Base-by-base conservation (phyloP, 37 sponge, comb jelly and placozoan species). In the Chondrosia reniformis region DNA sequence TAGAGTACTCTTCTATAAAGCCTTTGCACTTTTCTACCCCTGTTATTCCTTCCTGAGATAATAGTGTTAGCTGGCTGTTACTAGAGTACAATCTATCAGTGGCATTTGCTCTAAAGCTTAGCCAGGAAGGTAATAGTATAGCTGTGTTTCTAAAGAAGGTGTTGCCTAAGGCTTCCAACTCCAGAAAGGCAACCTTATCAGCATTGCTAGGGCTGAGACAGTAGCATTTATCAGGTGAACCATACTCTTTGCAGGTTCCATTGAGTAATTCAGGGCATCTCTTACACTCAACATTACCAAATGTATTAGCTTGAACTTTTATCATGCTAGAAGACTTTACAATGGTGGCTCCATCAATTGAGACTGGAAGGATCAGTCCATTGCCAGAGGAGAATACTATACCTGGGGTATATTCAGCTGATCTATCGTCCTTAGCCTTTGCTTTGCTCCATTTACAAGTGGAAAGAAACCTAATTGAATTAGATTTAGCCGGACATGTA, bases 401-500 rank as follows among this genome's bases (percentile, higher is more conserved):
- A 17, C 76, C 76, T 32, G 76, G 6, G 19, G 76, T 55, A 15
- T 34, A 4, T 8, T 67, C 37, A n/a, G n/a, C n/a, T n/a, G n/a
- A n/a, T n/a, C n/a, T n/a, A 7, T 9, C 36, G 37, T 67, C 38
- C 5, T 40, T 40, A 37, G 21, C 22, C 22, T 40, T 67, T 10
- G 52, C 52, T n/a, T n/a, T n/a, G 19, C 39, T 12, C 76, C 76
- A 76, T 19, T 22, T 46, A 30, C 76, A 76, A 28, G 76, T 76
- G 17, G 76, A 46, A 45, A n/a, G 3, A 37, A 76, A 46, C 2
- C 34, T 21, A 22, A 76, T 39, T 31, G 32, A 19, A 28, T 38
- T 22, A 36, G 38, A 31, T 33, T 36, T 37, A 19, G 4, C 8
- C 3, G 67, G 67, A 34, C 67, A 66, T 17, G 9, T 5, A 4